Evolutionary conservation across 2,888 invertebrate genomes (phyloP).

Genomic region (Colletes collaris): DNA sequence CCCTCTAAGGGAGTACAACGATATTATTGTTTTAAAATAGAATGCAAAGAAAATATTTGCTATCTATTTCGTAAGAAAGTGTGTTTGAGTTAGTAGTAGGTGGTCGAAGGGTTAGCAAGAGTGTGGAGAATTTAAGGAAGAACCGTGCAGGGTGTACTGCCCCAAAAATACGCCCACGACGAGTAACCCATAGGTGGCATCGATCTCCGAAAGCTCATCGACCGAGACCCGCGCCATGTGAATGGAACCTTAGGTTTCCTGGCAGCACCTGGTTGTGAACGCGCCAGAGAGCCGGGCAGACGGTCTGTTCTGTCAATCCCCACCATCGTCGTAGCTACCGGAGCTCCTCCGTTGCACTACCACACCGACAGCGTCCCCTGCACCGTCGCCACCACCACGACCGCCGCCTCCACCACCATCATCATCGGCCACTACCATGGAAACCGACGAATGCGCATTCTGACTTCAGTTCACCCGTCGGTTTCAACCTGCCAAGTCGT

Average conservation of each 20-base stretch:
- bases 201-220: conserved; percentile 31
- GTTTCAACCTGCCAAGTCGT: conserved; percentile 69
- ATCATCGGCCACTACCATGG: conserved; percentile 69
- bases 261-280: conserved; percentile 65
- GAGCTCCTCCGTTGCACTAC: conserved; percentile 58
- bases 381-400: conserved; percentile 46
- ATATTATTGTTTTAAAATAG: too few relatives aligned
- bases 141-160: too few relatives aligned
- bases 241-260: conserved; percentile 57
- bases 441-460: conserved; percentile 76
- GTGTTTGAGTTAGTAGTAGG: too few relatives aligned
- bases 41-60: too few relatives aligned
- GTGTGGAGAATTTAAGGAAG: too few relatives aligned
- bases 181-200: not conserved
- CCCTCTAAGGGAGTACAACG: too few relatives aligned
- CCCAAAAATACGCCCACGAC: not conserved
- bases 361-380: conserved; percentile 47
- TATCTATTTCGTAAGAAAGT: too few relatives aligned
- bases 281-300: conserved; percentile 69
- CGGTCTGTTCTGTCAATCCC: conserved; percentile 69
- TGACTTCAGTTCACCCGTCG: conserved; percentile 76
- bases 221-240: conserved; percentile 42
- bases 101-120: too few relatives aligned
- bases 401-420: conserved; percentile 50
- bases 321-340: conserved; percentile 62